phyloP scores from a whole-genome alignment of 2,113 vertebrate species.

The Talpa occidentalis region DNA sequence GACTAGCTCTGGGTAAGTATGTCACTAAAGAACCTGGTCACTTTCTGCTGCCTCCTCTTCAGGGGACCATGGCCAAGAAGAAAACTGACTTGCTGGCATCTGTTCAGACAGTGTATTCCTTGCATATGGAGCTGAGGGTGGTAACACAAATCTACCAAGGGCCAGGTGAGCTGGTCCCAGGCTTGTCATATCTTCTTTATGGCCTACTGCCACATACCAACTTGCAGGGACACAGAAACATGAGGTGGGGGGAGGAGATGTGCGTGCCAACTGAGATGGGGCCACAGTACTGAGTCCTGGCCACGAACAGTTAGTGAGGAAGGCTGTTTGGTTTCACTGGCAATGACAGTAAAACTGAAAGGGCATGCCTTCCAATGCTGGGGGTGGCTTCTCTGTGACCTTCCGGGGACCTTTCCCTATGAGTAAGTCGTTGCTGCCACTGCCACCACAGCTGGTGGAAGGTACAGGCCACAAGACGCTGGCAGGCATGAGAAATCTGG shows the following conservation, averaged over 20 bases:
- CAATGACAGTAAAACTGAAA: conserved; percentile 81
- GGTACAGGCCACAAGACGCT: conserved; percentile 63
- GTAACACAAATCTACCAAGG: neutral
- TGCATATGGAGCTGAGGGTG: neutral
- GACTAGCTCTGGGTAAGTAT: neutral
- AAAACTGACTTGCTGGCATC: conserved; percentile 21
- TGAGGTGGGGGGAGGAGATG: neutral
- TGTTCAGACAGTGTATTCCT: neutral
- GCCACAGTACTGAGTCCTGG: conserved; percentile 19
- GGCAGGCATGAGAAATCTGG: conserved; percentile 64
- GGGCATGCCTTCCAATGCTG: conserved; percentile 69
- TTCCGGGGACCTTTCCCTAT: conserved; percentile 80
- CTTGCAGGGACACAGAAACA: neutral
- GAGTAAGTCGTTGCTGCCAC: conserved; percentile 77
- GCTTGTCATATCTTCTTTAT: neutral
- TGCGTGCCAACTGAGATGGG: conserved; percentile 75
- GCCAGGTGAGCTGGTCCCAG: neutral
- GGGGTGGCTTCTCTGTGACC: conserved; percentile 80
- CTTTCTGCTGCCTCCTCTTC: conserved; percentile 24
- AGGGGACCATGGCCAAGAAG: conserved; percentile 5
- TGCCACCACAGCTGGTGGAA: conserved; percentile 74
- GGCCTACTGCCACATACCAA: conserved; percentile 32
- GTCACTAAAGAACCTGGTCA: neutral
- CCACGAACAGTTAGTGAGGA: conserved; percentile 74
- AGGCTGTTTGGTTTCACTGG: conserved; percentile 70